phyloP scores from a whole-genome alignment of 1,140 invertebrate species.

The Eriosoma lanigerum region DNA sequence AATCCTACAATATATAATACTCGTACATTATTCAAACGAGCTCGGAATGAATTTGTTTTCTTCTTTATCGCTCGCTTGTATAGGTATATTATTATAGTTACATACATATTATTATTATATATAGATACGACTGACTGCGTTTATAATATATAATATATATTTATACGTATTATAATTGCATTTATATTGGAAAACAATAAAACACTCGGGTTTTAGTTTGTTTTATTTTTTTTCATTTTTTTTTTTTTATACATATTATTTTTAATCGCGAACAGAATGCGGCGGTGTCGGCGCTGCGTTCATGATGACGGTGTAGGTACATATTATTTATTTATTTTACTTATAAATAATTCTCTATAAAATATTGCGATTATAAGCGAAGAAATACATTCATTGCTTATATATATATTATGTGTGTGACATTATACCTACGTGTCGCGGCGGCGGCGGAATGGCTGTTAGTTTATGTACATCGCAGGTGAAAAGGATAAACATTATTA shows the following conservation, averaged over 20 bases:
- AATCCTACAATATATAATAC: too few species aligned
- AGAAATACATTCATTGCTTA: conserved; percentile 41
- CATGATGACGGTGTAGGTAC: too few species aligned
- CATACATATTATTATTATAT: background rate
- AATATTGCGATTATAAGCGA: conserved; percentile 44
- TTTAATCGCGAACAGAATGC: conserved; percentile 33
- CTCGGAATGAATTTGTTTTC: too few species aligned
- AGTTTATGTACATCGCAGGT: conserved; percentile 32
- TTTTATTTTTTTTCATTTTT: too few species aligned
- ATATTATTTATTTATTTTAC: too few species aligned
- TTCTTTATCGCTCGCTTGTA: too few species aligned
- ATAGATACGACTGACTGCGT: background rate
- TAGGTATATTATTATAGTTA: background rate
- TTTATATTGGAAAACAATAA: conserved; percentile 35
- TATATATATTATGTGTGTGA: conserved; percentile 13
- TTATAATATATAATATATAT: background rate
- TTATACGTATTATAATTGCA: background rate
- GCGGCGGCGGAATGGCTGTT: conserved; percentile 29
- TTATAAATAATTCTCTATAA: conserved; percentile 5
- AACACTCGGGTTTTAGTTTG: conserved; percentile 19
- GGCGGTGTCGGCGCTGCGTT: background rate
- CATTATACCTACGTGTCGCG: conserved; percentile 22
- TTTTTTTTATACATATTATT: background rate
- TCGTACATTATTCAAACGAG: too few species aligned
- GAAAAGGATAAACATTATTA: conserved; percentile 31